Conservation (phyloP, 1,140 invertebrate species). For the Drepana arcuata region DNA sequence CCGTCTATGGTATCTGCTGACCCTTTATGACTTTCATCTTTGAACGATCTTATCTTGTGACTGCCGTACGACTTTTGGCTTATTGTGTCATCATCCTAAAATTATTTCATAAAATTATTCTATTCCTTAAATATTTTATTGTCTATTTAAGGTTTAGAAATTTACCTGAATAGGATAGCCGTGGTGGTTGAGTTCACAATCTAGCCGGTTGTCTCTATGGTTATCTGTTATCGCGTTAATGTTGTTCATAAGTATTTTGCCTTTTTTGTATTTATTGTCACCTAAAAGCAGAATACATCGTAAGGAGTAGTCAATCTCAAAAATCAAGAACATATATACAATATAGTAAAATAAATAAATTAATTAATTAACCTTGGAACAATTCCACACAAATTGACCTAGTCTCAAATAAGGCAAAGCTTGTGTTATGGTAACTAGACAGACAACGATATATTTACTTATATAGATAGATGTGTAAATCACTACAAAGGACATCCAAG, state of each 20-base stretch:
- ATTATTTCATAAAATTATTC: conserved; percentile 11
- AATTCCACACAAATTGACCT: no score
- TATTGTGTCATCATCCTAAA: conserved; percentile 79
- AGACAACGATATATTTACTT: no score
- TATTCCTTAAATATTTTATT: not conserved
- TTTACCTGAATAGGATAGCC: conserved; percentile 74
- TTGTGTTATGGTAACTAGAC: no score
- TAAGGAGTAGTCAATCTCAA: no score
- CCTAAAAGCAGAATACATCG: no score
- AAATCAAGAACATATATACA: no score
- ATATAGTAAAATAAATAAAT: no score
- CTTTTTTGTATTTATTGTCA: conserved; percentile 83
- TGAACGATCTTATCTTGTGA: conserved; percentile 90
- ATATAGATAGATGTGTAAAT: no score
- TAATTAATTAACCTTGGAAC: no score
- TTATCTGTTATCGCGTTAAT: conserved; percentile 79
- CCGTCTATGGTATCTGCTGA: conserved; percentile 86
- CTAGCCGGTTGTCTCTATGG: conserved; percentile 82
- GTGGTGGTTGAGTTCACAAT: conserved; percentile 81
- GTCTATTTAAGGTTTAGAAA: conserved; percentile 1
- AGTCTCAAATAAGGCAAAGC: no score
- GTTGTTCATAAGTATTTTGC: conserved; percentile 80
- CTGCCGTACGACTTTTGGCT: conserved; percentile 95
- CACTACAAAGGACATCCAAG: no score
- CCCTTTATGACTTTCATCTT: conserved; percentile 91